Base-by-base conservation (phyloP, 2,113 vertebrate genomes). In the Rhabdomys dilectus region DNA sequence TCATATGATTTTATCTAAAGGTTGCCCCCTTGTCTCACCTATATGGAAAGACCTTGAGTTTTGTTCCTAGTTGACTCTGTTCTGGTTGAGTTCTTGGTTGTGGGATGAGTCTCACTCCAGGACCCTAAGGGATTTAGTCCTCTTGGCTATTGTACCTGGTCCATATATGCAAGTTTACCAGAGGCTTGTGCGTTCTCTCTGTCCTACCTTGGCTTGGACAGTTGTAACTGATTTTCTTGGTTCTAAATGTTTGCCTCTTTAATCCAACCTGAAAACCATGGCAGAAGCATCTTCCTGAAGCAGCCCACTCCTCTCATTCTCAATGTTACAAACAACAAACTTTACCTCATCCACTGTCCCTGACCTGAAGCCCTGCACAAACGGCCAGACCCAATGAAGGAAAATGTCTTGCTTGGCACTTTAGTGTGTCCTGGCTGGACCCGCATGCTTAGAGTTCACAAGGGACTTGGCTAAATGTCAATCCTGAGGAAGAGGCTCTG, bases 381-480 rank as follows among this genome's bases (percentile, higher is more conserved):
- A 31, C 3, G 36, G 51, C 15, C 51, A 1, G 6, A 58, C 45
- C 2, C 19, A 9, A n/a, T 0, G 17, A 78, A 72, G 60, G 75
- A 10, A 0, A 9, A 16, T 42, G 73, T 4, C 48, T 60, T 31
- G 56, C 31, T 84, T 62, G 64, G 62, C 31, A 39, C 36, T 84
- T 77, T 42, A 36, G 58, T 34, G 82, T 45, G 39, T 64, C 17
- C 66, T 0, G 0, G 2, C 24, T 85, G 56, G 22, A 39, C 11
- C 26, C 5, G 15, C 26, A 21, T 64, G 24, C 26, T 64, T 45
- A 45, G 60, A 45, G 60, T 85, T 45, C 36, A 75, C n/a, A 0
- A 87, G 73, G 56, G 21, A 64, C 75, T 29, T 51, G 56, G 15
- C 80, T 93, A 95, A 64, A 70, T 34, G 81, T 75, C 91, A 93